phyloP scores from a whole-genome alignment of 2,113 vertebrate species.

The Isichthys henryi region DNA sequence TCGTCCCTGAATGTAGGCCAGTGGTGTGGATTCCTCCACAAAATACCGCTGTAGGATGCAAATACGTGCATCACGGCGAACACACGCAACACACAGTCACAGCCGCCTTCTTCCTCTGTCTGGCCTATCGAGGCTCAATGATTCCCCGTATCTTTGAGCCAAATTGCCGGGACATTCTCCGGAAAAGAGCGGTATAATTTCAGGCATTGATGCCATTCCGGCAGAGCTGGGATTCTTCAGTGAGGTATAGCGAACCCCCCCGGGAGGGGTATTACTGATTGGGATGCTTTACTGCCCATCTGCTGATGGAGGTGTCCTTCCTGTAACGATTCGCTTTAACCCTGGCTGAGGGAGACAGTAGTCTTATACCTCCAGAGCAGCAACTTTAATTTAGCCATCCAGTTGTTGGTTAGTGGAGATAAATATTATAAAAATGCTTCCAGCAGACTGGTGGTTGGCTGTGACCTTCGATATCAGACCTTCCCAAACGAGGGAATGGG shows the following conservation, averaged over 20 bases:
- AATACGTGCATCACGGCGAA: not conserved
- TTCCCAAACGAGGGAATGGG: not conserved
- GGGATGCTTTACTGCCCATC: not conserved
- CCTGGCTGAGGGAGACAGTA: not conserved
- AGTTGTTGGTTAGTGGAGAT: not conserved
- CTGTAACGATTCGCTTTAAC: not conserved
- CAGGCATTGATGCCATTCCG: conserved; percentile 28
- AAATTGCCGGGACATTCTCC: conserved; percentile 40
- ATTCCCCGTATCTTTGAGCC: conserved; percentile 36
- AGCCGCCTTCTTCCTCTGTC: not conserved
- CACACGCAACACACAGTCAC: not conserved
- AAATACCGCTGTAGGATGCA: not conserved
- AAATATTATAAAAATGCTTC: not conserved
- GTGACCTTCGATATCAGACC: not conserved
- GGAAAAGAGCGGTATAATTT: conserved; percentile 13
- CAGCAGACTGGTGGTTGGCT: not conserved
- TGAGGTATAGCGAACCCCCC: conserved; percentile 11
- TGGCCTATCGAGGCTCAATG: not conserved
- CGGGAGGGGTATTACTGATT: not conserved
- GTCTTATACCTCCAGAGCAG: not conserved
- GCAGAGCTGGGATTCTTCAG: conserved; percentile 35
- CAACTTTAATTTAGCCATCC: not conserved
- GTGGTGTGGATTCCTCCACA: conserved; percentile 18
- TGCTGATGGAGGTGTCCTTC: not conserved
- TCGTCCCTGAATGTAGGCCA: conserved; percentile 28